Base-by-base conservation (phyloP, 2,888 invertebrate species). In the Pollenia angustigena region DNA sequence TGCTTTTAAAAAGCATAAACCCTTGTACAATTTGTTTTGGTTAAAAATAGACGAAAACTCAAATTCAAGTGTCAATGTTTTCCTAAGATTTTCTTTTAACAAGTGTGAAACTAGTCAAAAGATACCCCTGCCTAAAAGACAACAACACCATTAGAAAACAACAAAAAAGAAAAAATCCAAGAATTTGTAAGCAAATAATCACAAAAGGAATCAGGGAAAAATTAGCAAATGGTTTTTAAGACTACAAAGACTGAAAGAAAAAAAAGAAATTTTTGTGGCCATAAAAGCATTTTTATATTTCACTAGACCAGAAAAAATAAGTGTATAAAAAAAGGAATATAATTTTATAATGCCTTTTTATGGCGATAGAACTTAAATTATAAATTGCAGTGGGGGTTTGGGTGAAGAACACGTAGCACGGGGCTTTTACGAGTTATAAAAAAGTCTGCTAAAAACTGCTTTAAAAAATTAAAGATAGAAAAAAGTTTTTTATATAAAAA, bases 31-130 rank as follows among this genome's bases (percentile, higher is more conserved):
- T 66, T 80, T 80, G 46, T 46, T 68, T 72, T 75, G 54, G 52
- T 72, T 56, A 6, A 40, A 54, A 14, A 42, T 44, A 50, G 18
- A 9, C 56, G 23, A 68, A 72, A 23, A 18, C 32, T 50, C 42
- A 46, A 18, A 16, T 11, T 83, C 71, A 72, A 81, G 75, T 85
- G 75, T 81, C 85, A 76, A 46, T 78, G 75, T 69, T 80, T 72
- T 58, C 9, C 23, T 62, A 50, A 52, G 66, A 68, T 71, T 81
- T 80, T 75, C 23, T 16, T 69, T 54, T 76, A 56, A 71, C 40
- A 81, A 81, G 81, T 85, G 76, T 81, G 72, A 85, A 81, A 75
- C 71, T 56, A 42, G 46, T 69, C 18, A 54, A 54, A 40, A 32
- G 46, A 44, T 48, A 9, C n/a, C 6, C 4, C n/a, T 0, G 0